These are phyloP conservation scores for Cephus pulcher DNA, from an alignment of 2,888 invertebrate genomes.

Conservation along the genomic window DNA sequence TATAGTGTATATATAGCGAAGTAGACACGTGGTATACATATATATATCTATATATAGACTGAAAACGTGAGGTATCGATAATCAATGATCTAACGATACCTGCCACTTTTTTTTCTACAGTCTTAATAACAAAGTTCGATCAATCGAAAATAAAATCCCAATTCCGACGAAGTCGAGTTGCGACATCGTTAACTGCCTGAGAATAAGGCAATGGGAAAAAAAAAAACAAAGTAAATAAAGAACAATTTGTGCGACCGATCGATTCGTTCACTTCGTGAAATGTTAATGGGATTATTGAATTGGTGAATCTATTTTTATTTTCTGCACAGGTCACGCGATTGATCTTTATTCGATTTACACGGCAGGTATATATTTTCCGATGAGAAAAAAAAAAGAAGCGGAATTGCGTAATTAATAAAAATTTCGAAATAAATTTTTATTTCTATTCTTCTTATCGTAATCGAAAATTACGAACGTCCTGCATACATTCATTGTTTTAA, in stretches of 20 bases:
- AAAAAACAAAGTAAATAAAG: neutral
- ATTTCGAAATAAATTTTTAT: no score
- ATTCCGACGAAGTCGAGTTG: neutral
- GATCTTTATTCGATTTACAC: neutral
- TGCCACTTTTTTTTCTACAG: neutral
- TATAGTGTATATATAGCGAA: neutral
- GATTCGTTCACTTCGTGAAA: conserved; percentile 37
- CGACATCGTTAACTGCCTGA: neutral
- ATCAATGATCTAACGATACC: neutral
- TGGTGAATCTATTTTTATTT: neutral
- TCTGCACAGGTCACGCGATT: neutral
- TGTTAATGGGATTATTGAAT: conserved; percentile 35
- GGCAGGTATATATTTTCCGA: neutral
- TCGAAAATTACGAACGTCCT: no score
- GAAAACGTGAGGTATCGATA: neutral
- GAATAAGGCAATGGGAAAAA: neutral
- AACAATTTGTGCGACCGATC: neutral
- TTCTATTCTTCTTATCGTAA: no score
- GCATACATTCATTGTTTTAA: no score
- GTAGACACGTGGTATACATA: no score
- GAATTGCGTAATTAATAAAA: no score
- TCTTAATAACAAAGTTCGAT: neutral
- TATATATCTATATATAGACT: neutral
- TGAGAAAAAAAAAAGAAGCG: no score
- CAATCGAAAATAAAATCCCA: neutral